These are phyloP conservation scores for Drosophila bunnanda DNA, from an alignment of 2,888 invertebrate species.

Conservation along the genomic window DNA sequence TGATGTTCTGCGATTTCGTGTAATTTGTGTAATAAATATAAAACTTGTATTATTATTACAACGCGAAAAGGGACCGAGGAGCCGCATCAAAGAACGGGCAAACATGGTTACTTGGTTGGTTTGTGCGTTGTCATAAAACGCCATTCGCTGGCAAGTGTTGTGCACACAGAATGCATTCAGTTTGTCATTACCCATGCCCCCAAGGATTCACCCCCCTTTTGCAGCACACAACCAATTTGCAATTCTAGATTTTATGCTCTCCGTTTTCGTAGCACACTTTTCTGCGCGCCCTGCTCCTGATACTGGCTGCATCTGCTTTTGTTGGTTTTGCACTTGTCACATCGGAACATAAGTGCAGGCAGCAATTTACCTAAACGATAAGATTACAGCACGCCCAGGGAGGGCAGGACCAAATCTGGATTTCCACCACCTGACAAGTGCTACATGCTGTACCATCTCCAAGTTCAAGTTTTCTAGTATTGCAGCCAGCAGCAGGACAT, in stretches of 20 bases:
- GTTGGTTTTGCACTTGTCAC: conserved; percentile 28
- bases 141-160: conserved; percentile 29
- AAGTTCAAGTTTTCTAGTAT: background rate
- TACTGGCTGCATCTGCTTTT: conserved; percentile 2
- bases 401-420: background rate
- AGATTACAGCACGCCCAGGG: conserved; percentile 42
- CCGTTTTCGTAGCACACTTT: background rate
- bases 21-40: conserved; percentile 47
- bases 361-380: conserved; percentile 63
- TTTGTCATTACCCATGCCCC: conserved; percentile 28
- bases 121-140: conserved; percentile 29
- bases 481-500: conserved; percentile 5
- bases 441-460: background rate
- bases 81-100: background rate
- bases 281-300: background rate
- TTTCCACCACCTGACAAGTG: conserved; percentile 16
- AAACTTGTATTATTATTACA: conserved; percentile 40
- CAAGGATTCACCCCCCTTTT: conserved; percentile 1
- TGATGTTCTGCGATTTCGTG: conserved; percentile 35
- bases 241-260: conserved; percentile 24
- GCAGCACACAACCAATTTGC: conserved; percentile 34
- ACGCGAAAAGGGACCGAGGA: background rate
- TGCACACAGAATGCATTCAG: conserved; percentile 44
- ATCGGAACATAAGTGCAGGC: conserved; percentile 55
- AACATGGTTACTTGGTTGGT: conserved; percentile 4